Conservation (phyloP, 2,113 vertebrate genomes). For the Garra rufa region DNA sequence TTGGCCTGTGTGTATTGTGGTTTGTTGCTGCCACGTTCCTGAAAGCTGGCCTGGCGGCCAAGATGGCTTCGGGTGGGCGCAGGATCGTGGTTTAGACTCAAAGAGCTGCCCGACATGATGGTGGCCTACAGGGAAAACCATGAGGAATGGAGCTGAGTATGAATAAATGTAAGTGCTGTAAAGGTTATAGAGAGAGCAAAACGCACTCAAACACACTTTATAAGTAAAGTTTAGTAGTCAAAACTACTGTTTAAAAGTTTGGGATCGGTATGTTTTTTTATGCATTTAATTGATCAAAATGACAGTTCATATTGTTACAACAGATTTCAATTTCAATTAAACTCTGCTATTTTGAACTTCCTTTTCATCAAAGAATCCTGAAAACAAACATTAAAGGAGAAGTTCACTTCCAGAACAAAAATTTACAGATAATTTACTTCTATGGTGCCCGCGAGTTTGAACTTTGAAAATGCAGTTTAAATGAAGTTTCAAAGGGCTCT, state of each 20-base stretch:
- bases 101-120: slow-evolving; percentile 97
- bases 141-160: not conserved
- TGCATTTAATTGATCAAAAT: not conserved
- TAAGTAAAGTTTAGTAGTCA: not conserved
- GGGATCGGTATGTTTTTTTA: not conserved
- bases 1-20: slow-evolving; percentile 86
- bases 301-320: not conserved
- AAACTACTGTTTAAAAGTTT: slow-evolving; percentile 20
- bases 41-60: slow-evolving; percentile 96
- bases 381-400: too few relatives aligned
- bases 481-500: too few relatives aligned
- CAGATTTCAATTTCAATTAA: not conserved
- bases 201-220: not conserved
- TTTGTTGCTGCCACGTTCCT: slow-evolving; percentile 87
- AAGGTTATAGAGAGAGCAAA: not conserved
- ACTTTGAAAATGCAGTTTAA: too few relatives aligned
- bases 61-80: slow-evolving; percentile 84
- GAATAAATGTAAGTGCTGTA: not conserved
- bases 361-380: not conserved
- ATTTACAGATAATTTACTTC: too few relatives aligned
- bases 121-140: slow-evolving; percentile 82
- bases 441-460: too few relatives aligned
- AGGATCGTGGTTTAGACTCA: slow-evolving; percentile 94
- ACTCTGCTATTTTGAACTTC: not conserved
- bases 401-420: too few relatives aligned